Evolutionary conservation across 92 coral and sea anemone genomes (phyloP), one percentile per base, ranked within the genome.

Genomic region (Micromussa lordhowensis): DNA sequence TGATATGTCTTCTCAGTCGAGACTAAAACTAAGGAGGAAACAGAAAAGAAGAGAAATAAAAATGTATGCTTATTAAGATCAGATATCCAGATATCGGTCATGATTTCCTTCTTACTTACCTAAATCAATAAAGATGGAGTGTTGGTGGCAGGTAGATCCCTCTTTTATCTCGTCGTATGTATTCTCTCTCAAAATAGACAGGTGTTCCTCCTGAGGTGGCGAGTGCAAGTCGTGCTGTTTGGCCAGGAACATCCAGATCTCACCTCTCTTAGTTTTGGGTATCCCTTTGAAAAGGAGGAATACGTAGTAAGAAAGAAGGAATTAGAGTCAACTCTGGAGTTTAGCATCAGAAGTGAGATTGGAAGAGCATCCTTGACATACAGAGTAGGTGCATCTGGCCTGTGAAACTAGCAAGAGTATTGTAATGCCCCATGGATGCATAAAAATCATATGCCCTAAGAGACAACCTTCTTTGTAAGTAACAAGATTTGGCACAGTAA

Each of bases 121-220:
- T 44, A 96, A 78, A 82, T 97, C 99, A 80, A 97, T 97, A 74
- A 97, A 96, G 68, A 97, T 97, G 40, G 99, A 96, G 59, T 97
- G 99, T 64, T 97, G 99, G 29, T 97, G 99, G 36, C 81, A 69
- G 40, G 98, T 92, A 3, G 89, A 48, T n/a, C 88, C 96, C 13
- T 97, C 98, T 61, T 95, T 90, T 83, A 97, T 86, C 57, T 85
- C 92, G 38, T 89, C 91, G 68, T 93, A 97, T 0, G 89, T 84
- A 15, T 92, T 91, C 69, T 69, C 70, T 44, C 61, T 84, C 96
- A 95, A 93, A 31, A 44, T 44, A 44, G 51, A 44, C 51, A 29
- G 79, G n/a, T 86, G 84, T 14, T 75, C 80, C 22, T 84, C 71
- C 29, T 71, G 80, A 21, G 83, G 81, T 48, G 95, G 93, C 36